Conservation (phyloP, 2,888 invertebrate species). For the Tipula lateralis region DNA sequence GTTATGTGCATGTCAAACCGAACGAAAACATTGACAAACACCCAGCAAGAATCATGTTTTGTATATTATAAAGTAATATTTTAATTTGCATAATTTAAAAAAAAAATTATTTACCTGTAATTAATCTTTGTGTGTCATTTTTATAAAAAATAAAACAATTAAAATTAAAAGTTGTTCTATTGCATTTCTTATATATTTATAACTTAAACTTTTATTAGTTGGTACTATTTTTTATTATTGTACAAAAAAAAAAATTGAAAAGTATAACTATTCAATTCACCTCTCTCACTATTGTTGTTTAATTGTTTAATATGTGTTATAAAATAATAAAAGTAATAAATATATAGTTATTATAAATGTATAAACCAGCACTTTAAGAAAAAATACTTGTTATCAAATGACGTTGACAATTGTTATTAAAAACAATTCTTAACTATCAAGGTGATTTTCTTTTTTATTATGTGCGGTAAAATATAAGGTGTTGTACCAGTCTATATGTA, state of each 20-base stretch:
- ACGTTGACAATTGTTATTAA: background rate
- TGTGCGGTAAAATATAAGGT: background rate
- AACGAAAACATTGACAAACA: too few relatives aligned
- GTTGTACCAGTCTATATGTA: background rate
- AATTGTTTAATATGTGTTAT: background rate
- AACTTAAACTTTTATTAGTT: background rate
- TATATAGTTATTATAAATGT: too few relatives aligned
- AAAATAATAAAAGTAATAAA: background rate
- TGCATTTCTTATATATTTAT: background rate
- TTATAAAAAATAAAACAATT: background rate
- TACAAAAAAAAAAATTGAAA: background rate
- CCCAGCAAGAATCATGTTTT: too few relatives aligned
- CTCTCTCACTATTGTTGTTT: background rate
- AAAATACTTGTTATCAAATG: background rate
- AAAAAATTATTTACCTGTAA: background rate
- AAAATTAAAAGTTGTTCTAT: background rate
- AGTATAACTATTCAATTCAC: background rate
- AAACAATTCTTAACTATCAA: background rate
- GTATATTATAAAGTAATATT: too few relatives aligned
- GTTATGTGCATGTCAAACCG: background rate
- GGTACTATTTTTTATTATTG: background rate
- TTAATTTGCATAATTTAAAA: background rate
- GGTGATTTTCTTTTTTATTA: background rate
- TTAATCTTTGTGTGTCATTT: conserved; percentile 9
- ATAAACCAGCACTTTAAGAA: background rate